Percentiles rank a stretch among this genome's conserved stretches.
These are phyloP conservation scores for Trichomalopsis sarcophagae DNA, from an alignment of 1,140 invertebrate species.

Conservation along the genomic window DNA sequence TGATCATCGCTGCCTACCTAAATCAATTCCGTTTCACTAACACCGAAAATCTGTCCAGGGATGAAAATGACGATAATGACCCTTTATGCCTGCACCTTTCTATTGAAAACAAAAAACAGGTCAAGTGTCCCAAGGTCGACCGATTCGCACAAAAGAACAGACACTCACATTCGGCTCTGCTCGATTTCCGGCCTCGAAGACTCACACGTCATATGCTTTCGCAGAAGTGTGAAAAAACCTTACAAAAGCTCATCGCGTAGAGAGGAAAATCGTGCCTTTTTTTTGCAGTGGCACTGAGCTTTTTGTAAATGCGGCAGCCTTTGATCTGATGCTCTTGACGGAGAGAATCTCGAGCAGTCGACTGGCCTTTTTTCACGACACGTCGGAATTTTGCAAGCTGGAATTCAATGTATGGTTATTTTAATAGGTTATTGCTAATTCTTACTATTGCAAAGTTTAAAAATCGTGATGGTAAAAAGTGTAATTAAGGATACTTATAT, in stretches of 20 bases:
- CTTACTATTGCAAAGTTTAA: no score
- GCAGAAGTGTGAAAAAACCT: not conserved
- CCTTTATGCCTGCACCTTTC: not conserved
- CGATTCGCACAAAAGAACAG: not conserved
- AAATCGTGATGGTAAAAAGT: no score
- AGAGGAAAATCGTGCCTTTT: not conserved
- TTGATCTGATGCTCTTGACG: not conserved
- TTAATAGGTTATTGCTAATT: not conserved
- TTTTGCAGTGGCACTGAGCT: not conserved
- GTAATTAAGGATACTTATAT: no score
- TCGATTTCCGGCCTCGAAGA: not conserved
- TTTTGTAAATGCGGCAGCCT: not conserved
- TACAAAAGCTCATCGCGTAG: not conserved
- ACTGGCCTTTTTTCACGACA: not conserved
- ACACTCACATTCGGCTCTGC: not conserved
- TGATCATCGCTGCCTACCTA: no score
- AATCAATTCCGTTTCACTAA: no score
- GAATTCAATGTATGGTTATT: not conserved
- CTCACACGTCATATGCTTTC: not conserved
- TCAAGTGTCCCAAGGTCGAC: not conserved
- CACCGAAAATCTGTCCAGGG: no score
- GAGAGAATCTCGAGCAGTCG: not conserved
- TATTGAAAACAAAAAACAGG: constrained; percentile 11
- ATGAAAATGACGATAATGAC: not conserved
- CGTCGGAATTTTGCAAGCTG: not conserved